These are phyloP conservation scores for Apostichopus californicus DNA, from an alignment of 35 echinoderm and acorn worm species.

Conservation along the genomic window DNA sequence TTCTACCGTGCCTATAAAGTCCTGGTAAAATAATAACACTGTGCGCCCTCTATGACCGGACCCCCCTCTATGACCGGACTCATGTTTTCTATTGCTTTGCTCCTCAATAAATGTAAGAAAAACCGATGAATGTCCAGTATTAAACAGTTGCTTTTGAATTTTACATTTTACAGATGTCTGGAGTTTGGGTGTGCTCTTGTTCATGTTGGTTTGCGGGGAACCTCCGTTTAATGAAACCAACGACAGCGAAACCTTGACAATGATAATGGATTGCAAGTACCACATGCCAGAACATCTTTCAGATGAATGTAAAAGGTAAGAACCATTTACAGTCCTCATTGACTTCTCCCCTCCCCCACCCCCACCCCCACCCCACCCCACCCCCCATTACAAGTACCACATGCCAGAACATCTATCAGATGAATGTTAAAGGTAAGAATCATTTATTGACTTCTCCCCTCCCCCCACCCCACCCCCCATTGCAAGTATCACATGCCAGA, in stretches of 20 bases:
- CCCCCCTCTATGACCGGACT: no score
- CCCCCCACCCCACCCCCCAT: no score
- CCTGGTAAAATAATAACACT: no score
- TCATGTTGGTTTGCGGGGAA: conserved; percentile 91
- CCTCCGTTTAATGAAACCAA: conserved; percentile 99
- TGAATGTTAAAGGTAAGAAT: conserved; percentile 83
- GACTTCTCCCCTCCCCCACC: neutral
- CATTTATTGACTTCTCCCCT: neutral
- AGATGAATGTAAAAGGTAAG: conserved; percentile 87
- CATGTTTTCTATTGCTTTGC: no score
- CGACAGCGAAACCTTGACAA: conserved; percentile 97
- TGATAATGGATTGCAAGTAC: conserved; percentile 99
- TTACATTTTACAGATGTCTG: conserved; percentile 94
- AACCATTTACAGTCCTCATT: neutral
- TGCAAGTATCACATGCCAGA: no score
- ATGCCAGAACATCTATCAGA: conserved; percentile 83
- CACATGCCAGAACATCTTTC: conserved; percentile 80
- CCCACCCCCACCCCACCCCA: neutral
- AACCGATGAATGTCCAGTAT: no score
- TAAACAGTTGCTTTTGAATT: conserved; percentile 5
- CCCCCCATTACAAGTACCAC: conserved; percentile 69
- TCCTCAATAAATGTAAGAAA: no score
- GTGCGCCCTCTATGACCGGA: no score
- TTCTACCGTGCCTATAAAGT: no score
- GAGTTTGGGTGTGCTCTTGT: conserved; percentile 92